Base-by-base conservation (phyloP, 2,888 invertebrate genomes). In the Drosophila siamana region DNA sequence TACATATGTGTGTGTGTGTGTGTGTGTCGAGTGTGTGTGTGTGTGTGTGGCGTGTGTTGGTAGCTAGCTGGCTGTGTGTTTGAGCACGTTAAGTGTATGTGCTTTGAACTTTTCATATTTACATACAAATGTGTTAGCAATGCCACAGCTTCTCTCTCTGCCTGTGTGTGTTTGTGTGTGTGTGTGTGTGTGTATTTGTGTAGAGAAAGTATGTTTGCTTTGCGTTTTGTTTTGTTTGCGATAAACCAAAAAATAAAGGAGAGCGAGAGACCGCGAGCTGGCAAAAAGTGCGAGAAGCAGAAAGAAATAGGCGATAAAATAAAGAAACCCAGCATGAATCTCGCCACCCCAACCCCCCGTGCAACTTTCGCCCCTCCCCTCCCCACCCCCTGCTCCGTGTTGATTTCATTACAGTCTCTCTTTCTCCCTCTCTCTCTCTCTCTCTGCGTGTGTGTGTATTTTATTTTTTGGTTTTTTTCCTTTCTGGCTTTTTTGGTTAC, bases 81-180 rank as follows among this genome's bases (percentile, higher is more conserved):
- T 85, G 69, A 76, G 77, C 56, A 81, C 74, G 77, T 63, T 82
- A 87, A 79, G 82, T 81, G 83, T 77, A 60, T 87, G 71, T 87
- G 82, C 83, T 83, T 87, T 83, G 86, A 83, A 83, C 82, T 83
- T 83, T 85, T 80, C 67, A 80, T 78, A 86, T 82, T 86, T 78
- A 72, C 84, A 84, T 80, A 80, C 74, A 80, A 80, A 77, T 84
- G 74, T 60, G 78, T 70, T 66, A 51, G 55, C 63, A 51, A 15
- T 60, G 33, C 22, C 19, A 19, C 36, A 26, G 24, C 6, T 19
- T 11, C 33, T 44, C 38, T 16, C 15, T 13, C 33, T 59, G n/a
- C 28, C 19, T 43, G 30, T 15, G 36, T 36, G 36, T 33, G 33
- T 22, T 19, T 38, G 24, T 9, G 50, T 44, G 55, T 56, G 41